A percentile compares a stretch with the other conserved stretches of the same genome.
Conservation (phyloP, 2,113 vertebrate genomes). For the Saguinus midas region DNA sequence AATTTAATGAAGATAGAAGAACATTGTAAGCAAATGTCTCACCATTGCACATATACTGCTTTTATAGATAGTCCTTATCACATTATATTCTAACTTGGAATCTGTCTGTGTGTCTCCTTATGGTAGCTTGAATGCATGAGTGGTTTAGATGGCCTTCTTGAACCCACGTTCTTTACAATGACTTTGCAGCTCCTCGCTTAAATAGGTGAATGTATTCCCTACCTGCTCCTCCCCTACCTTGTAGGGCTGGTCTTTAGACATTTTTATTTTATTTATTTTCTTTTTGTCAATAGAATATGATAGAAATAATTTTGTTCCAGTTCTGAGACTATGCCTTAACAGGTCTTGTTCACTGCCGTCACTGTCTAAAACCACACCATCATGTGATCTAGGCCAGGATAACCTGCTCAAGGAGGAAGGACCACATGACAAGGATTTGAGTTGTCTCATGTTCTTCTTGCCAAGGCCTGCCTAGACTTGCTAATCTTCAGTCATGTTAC, state of each 20-base stretch:
- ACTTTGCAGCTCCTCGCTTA: background rate
- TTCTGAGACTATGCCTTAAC: background rate
- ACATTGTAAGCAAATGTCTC: background rate
- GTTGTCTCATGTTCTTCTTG: background rate
- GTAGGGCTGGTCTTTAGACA: background rate
- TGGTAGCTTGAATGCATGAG: background rate
- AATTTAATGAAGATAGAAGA: background rate
- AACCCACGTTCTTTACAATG: background rate
- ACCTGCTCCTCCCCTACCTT: background rate
- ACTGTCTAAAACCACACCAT: background rate
- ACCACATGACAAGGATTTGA: background rate
- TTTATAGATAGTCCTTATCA: background rate
- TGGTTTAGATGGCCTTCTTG: background rate
- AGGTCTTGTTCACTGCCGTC: background rate
- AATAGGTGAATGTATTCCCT: background rate
- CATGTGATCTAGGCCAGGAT: background rate
- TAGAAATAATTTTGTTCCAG: background rate
- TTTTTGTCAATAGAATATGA: background rate
- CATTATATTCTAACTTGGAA: background rate
- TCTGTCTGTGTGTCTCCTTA: background rate
- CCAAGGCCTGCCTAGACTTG: background rate
- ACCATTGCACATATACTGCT: background rate
- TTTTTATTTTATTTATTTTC: background rate
- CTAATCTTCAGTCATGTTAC: background rate
- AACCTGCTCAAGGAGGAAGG: background rate